A percentile compares a stretch with the other conserved stretches of the same genome.
Evolutionary conservation across 64 coral and sea anemone species (phyloP).

Genomic region (Trachythela sp.): DNA sequence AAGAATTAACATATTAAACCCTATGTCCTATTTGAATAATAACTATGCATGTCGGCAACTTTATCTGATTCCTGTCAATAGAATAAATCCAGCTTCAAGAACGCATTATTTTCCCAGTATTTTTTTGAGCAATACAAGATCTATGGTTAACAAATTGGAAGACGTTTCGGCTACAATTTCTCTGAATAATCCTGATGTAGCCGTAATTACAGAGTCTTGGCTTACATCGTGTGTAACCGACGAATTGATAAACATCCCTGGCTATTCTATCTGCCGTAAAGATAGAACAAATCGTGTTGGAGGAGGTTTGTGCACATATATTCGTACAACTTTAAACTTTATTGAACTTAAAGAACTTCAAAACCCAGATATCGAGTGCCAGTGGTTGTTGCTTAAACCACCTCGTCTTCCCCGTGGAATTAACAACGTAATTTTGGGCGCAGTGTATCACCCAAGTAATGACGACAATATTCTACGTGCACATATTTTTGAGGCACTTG

Average conservation of each 20-base stretch:
- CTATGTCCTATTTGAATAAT: too few relatives aligned
- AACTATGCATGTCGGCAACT: too few relatives aligned
- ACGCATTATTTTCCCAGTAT: neutral
- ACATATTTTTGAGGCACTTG: neutral
- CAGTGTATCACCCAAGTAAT: constrained; percentile 24
- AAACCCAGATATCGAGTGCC: constrained; percentile 20
- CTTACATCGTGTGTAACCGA: constrained; percentile 12
- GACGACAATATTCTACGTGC: constrained; percentile 9
- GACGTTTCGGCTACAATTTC: constrained; percentile 20
- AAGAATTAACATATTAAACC: too few relatives aligned
- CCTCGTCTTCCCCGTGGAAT: neutral
- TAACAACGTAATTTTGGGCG: neutral
- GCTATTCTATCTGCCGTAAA: constrained; percentile 19
- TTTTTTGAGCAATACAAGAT: constrained; percentile 40
- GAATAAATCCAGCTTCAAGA: neutral
- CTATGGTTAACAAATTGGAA: constrained; percentile 28
- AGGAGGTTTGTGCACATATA: constrained; percentile 33
- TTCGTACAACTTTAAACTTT: constrained; percentile 13
- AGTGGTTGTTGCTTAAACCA: neutral
- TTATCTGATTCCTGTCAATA: too few relatives aligned
- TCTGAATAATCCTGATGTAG: constrained; percentile 20
- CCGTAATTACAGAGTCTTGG: constrained; percentile 44
- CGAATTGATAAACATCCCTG: neutral
- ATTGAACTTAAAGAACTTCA: neutral
- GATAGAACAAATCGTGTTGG: constrained; percentile 24